Conservation (phyloP, 2,797 vertebrate species). For the Percopsis omiscomaycus region DNA sequence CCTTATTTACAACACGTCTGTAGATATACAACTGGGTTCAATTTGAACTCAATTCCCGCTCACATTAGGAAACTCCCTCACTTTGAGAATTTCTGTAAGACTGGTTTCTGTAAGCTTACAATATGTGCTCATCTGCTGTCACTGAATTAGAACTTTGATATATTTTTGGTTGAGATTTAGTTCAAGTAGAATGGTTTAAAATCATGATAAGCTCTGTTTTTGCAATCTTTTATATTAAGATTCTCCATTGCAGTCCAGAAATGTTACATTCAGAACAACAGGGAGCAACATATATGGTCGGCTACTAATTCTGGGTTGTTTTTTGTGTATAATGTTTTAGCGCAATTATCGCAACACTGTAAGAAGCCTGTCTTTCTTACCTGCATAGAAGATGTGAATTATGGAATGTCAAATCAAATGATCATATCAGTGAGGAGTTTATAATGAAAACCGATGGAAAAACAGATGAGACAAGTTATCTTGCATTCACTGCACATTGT, state of each 20-base stretch:
- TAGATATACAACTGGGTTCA: conserved; percentile 3
- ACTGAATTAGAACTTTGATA: neutral
- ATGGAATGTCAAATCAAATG: too few relatives aligned
- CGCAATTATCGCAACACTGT: too few relatives aligned
- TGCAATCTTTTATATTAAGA: conserved; percentile 30
- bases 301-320: neutral
- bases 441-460: too few relatives aligned
- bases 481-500: too few relatives aligned
- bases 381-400: too few relatives aligned
- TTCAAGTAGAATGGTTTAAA: too few relatives aligned
- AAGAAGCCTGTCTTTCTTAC: too few relatives aligned
- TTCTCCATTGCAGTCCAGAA: conserved; percentile 9
- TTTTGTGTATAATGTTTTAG: too few relatives aligned
- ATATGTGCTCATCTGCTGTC: too few relatives aligned
- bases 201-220: neutral
- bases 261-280: conserved; percentile 30
- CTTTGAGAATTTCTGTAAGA: neutral
- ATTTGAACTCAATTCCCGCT: neutral
- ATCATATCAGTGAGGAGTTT: too few relatives aligned
- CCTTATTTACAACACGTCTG: conserved; percentile 26
- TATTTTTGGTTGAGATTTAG: too few relatives aligned
- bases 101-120: neutral
- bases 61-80: neutral
- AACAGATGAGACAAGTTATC: too few relatives aligned
- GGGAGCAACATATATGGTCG: neutral